Evolutionary conservation across 1,140 invertebrate species (phyloP), one percentile per base, ranked within the genome.

Genomic region (Dendrolimus punctatus): DNA sequence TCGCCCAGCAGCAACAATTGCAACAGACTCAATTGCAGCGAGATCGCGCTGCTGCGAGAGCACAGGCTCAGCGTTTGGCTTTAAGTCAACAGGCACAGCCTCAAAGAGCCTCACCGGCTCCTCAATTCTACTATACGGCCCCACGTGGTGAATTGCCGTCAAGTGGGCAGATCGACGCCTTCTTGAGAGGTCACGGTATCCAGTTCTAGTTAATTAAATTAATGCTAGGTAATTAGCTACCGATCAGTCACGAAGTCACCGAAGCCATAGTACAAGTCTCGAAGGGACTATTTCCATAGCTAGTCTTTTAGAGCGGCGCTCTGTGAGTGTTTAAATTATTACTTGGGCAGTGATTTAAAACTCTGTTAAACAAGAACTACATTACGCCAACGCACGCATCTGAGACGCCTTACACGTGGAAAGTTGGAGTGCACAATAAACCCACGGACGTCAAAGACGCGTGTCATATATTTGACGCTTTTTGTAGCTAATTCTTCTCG

Each of bases 151-250:
- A 88, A 48, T 87, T 90, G 4, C 75, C 87, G n/a, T 88, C 91
- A 6, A 85, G 88, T 39, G 92, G 93, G 10, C 93, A 94, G 71
- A 94, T 95, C 68, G 93, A 95, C 73, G 92, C 93, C 41, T 95
- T 95, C 83, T 89, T 95, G 43, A 89, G 93, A 74, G 92, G 91
- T 42, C 91, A 93, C 70, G 91, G 91, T 68, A 90, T 92, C 64
- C 88, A 90, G 61, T 91, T 91, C 75, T 92, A 90, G 71, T 72
- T 67, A 49, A 10, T 54, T 60, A 72, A 67, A 58, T 44, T 55
- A 66, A 64, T 71, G 62, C 64, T 76, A 72, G 67, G 53, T 64
- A 58, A 69, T 60, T 61, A n/a, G 45, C 55, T 61, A 55, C 63
- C 64, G 68, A 62, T 58, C 62, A 54, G 37, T 37, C 36, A 40